Percentiles rank a stretch among this genome's conserved stretches.
Conservation (phyloP, 1,140 invertebrate species). For the Aporrectodea caliginosa region DNA sequence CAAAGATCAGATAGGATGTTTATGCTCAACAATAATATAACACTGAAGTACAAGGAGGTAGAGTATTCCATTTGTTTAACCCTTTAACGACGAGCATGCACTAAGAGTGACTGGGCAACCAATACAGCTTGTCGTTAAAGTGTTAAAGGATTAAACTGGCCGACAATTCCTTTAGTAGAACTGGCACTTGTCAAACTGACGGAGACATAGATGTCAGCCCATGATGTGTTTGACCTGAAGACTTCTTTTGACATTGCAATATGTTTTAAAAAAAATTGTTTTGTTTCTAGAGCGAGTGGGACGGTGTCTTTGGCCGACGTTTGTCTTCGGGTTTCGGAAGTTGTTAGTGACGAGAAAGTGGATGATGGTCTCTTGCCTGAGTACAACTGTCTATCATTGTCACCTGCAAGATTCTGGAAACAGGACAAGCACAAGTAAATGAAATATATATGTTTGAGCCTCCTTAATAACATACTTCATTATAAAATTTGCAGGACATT, state of each 20-base stretch:
- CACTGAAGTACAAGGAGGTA: too few relatives aligned
- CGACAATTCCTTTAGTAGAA: background rate
- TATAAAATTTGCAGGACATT: too few relatives aligned
- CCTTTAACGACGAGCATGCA: too few relatives aligned
- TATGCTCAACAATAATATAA: too few relatives aligned
- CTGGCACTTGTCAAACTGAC: background rate
- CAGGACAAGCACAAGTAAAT: constrained; percentile 61
- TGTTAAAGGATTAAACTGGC: background rate
- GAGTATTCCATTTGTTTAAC: too few relatives aligned
- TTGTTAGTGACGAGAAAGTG: constrained; percentile 35
- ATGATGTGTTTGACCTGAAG: background rate
- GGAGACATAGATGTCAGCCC: background rate
- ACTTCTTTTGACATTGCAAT: background rate
- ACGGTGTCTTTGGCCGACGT: constrained; percentile 65
- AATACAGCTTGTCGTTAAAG: background rate
- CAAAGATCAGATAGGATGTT: too few relatives aligned
- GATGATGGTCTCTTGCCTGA: constrained; percentile 65
- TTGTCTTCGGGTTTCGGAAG: constrained; percentile 78
- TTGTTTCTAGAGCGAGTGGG: constrained; percentile 14
- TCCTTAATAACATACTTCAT: background rate
- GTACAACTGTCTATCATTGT: constrained; percentile 85
- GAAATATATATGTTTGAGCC: background rate
- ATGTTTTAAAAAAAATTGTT: background rate
- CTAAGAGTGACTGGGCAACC: background rate
- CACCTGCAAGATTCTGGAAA: constrained; percentile 89